These are phyloP conservation scores for Melipona bicolor DNA, from an alignment of 2,888 invertebrate species.

Conservation along the genomic window DNA sequence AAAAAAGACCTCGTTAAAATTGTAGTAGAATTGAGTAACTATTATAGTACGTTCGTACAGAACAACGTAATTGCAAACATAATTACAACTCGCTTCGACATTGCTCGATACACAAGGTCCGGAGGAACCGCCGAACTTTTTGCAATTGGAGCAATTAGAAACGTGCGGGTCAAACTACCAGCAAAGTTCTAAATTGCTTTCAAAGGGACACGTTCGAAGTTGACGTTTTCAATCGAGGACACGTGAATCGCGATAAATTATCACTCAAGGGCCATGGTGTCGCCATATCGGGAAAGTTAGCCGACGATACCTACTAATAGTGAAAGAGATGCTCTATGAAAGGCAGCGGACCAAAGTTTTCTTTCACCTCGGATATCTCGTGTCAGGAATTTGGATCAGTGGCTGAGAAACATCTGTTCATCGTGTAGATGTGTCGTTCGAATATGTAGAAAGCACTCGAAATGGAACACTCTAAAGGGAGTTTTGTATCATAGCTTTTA, in stretches of 20 bases:
- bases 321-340: not conserved
- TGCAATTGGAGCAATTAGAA: not conserved
- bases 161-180: too few relatives aligned
- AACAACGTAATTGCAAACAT: too few relatives aligned
- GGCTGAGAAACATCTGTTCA: not conserved
- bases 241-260: not conserved
- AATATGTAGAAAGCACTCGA: not conserved
- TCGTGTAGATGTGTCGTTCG: not conserved
- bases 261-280: not conserved
- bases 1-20: too few relatives aligned
- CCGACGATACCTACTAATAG: not conserved
- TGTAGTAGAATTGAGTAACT: too few relatives aligned
- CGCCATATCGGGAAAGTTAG: not conserved
- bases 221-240: not conserved
- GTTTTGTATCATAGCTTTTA: too few relatives aligned
- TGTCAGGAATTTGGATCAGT: not conserved
- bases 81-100: not conserved
- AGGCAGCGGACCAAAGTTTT: not conserved
- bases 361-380: not conserved
- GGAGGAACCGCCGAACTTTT: too few relatives aligned
- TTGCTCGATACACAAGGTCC: not conserved
- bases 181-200: not conserved
- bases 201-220: not conserved
- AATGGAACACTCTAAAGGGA: not conserved
- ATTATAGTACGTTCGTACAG: too few relatives aligned